phyloP scores from a whole-genome alignment of 2,113 vertebrate genomes.

The Helogale parvula region DNA sequence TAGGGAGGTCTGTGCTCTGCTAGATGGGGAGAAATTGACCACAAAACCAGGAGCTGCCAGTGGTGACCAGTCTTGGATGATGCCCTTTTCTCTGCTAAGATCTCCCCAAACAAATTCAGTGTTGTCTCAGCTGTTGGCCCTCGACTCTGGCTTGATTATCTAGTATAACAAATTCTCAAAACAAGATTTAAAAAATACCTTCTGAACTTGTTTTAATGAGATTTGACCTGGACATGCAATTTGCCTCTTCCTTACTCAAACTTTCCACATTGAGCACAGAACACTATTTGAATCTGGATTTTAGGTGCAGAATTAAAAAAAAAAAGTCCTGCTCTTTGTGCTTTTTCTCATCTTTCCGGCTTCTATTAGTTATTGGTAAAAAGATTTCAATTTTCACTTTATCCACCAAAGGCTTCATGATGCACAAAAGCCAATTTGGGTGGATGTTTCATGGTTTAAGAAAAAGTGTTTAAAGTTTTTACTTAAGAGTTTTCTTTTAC shows the following conservation, averaged over 20 bases:
- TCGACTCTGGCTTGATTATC: not conserved
- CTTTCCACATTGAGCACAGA: not conserved
- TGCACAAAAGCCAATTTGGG: not conserved
- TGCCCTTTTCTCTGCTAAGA: not conserved
- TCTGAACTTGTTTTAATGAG: slow-evolving; percentile 15
- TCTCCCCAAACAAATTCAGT: not conserved
- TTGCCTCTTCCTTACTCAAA: slow-evolving; percentile 14
- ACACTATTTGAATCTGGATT: not conserved
- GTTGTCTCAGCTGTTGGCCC: not conserved
- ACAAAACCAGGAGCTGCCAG: not conserved
- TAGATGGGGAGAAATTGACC: not conserved
- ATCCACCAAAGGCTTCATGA: not conserved
- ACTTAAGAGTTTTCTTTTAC: not conserved
- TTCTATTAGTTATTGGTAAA: not conserved
- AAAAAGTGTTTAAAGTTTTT: not conserved
- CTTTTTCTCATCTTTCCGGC: not conserved
- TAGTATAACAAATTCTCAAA: not conserved
- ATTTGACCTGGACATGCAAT: not conserved
- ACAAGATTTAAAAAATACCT: not conserved
- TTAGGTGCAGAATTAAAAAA: not conserved
- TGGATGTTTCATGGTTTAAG: slow-evolving; percentile 6
- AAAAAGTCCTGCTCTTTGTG: not conserved
- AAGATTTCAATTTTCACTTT: not conserved
- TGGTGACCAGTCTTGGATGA: not conserved
- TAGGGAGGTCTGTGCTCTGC: not conserved